phyloP scores from a whole-genome alignment of 2,113 vertebrate species.

The Brevimyrus niger region DNA sequence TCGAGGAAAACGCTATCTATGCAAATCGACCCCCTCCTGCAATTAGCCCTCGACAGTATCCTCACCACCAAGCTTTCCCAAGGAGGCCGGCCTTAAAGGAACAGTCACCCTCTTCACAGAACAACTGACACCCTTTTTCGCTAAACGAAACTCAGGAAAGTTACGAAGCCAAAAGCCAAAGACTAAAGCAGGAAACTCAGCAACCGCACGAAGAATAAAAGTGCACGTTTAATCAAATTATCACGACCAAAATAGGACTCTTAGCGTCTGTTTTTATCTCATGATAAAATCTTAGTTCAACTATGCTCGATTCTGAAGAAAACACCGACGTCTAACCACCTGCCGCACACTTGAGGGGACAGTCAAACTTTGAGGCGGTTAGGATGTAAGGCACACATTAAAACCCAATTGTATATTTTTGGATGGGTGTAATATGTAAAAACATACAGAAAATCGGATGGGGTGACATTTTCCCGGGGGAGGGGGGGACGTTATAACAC shows the following conservation, averaged over 20 bases:
- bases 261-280: not conserved
- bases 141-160: not conserved
- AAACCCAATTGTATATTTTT: too few relatives aligned
- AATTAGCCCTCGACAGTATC: constrained; percentile 39
- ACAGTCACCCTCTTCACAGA: not conserved
- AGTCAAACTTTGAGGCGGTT: not conserved
- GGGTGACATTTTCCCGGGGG: too few relatives aligned
- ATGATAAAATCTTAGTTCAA: not conserved
- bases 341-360: not conserved
- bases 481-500: not conserved
- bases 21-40: constrained; percentile 49
- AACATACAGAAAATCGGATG: not conserved
- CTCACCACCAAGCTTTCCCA: constrained; percentile 11
- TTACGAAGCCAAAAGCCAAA: not conserved
- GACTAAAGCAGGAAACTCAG: not conserved
- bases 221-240: not conserved
- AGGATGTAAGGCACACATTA: not conserved
- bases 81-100: not conserved
- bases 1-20: not conserved
- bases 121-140: not conserved
- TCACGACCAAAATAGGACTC: not conserved
- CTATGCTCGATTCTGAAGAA: not conserved
- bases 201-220: not conserved
- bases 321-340: not conserved
- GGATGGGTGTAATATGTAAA: too few relatives aligned